Conservation (phyloP, 2,797 vertebrate genomes). For the Sylvia borin region DNA sequence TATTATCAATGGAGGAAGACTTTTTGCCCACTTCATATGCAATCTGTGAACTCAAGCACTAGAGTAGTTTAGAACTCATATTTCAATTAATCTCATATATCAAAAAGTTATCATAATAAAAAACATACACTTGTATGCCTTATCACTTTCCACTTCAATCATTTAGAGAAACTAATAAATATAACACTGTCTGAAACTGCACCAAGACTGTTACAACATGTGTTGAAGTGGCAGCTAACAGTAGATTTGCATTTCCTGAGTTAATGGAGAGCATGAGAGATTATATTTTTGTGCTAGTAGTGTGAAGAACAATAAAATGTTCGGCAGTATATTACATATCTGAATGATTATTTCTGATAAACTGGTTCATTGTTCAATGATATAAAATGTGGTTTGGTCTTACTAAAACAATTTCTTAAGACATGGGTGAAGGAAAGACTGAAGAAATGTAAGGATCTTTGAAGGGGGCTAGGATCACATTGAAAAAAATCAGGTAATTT, state of each 20-base stretch:
- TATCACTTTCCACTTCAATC: neutral
- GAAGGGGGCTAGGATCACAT: neutral
- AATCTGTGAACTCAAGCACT: neutral
- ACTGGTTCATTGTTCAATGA: neutral
- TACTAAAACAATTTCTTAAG: neutral
- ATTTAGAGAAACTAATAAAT: neutral
- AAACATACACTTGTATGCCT: neutral
- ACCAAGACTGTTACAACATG: neutral
- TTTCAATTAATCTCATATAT: neutral
- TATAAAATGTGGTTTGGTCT: neutral
- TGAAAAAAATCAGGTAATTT: neutral
- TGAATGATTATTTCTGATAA: neutral
- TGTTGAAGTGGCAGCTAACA: neutral
- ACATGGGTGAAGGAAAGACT: neutral
- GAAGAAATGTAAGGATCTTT: neutral
- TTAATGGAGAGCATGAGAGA: neutral
- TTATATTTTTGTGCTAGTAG: neutral
- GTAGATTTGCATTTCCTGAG: neutral
- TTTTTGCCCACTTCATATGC: neutral
- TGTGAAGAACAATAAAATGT: neutral
- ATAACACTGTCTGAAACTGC: neutral
- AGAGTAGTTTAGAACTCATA: neutral
- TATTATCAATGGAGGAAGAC: neutral
- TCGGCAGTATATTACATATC: fast-evolving
- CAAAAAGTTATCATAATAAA: neutral